Evolutionary conservation across 30 jellyfish, hydroid and myxozoan genomes (phyloP), one percentile per base, ranked within the genome.

Genomic region (Haliclystus octoradiatus): DNA sequence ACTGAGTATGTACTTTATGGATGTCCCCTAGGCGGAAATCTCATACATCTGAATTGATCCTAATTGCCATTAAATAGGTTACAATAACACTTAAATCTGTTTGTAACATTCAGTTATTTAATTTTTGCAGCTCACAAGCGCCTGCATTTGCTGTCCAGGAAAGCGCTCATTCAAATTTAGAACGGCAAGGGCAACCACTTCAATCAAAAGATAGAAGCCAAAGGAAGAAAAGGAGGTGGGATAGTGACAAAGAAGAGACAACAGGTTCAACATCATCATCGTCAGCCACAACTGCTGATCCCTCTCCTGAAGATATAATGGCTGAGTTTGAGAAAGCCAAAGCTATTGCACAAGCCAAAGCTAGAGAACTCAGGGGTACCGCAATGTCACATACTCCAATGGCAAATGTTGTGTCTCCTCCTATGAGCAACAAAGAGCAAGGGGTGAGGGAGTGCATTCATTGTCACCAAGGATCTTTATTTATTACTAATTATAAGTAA

Each of bases 241-340:
- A 74, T 77, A 85, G 68, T 69, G 92, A 76, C 23, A 5, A 50
- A 22, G 52, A 71, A 1, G 75, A 34, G 31, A 79, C 52, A 27
- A 69, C 28, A 4, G 7, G 23, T 7, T 35, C 75, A 26, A n/a
- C 75, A 1, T 32, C 79, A 34, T 66, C 93, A 35, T 28, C 70
- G 23, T 32, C 93, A 52, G 19, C 65, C 26, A 35, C 81, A 3
- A 46, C 87, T 34, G 25, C 84, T 32, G 79, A 28, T 3, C 69
- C 71, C 26, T 31, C 62, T 26, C 84, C 92, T 0, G 64, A 23
- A 22, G 93, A 85, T 65, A 34, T 78, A 2, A 66, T 49, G 88
- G 72, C 76, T 34, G 96, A 86, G 67, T 86, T 86, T 74, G 88
- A 86, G 65, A 77, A 79, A 50, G 96, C 94, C 23, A 86, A 86